Percentiles rank a stretch among this genome's conserved stretches.
phyloP scores from a whole-genome alignment of 2,888 invertebrate species.

The Seladonia tumulorum region DNA sequence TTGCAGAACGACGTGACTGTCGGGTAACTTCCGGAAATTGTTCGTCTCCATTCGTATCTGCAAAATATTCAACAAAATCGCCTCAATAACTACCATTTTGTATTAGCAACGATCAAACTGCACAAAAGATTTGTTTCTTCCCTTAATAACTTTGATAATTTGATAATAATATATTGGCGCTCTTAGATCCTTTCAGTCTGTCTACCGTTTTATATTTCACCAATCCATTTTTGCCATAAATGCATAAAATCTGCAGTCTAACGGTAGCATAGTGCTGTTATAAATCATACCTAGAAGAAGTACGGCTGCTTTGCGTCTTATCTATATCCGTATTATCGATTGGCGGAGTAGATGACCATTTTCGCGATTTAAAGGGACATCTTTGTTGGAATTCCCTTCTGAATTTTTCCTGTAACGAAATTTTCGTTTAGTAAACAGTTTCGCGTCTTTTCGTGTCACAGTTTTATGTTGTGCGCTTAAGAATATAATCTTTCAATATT shows the following conservation, averaged over 20 bases:
- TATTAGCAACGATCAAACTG: neutral
- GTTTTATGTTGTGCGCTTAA: neutral
- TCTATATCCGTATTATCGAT: constrained; percentile 78
- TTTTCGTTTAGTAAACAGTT: neutral
- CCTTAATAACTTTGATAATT: neutral
- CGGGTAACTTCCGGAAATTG: constrained; percentile 69
- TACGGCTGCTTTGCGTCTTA: constrained; percentile 76
- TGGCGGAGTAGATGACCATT: constrained; percentile 74
- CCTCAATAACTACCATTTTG: neutral
- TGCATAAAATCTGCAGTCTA: neutral
- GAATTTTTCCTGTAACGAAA: constrained; percentile 88
- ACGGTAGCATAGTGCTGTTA: constrained; percentile 33
- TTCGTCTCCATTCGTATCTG: constrained; percentile 76
- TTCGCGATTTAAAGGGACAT: constrained; percentile 86
- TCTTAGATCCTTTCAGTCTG: neutral
- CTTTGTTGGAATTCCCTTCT: constrained; percentile 91
- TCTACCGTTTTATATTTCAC: neutral
- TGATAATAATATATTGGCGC: neutral
- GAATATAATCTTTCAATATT: neutral
- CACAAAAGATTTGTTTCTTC: neutral
- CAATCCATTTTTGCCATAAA: neutral
- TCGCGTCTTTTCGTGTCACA: neutral
- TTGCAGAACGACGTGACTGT: constrained; percentile 75
- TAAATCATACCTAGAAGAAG: constrained; percentile 75
- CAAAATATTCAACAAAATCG: neutral